These are phyloP conservation scores for Anguilla obscura DNA, from an alignment of 2,797 vertebrate species.

Conservation along the genomic window DNA sequence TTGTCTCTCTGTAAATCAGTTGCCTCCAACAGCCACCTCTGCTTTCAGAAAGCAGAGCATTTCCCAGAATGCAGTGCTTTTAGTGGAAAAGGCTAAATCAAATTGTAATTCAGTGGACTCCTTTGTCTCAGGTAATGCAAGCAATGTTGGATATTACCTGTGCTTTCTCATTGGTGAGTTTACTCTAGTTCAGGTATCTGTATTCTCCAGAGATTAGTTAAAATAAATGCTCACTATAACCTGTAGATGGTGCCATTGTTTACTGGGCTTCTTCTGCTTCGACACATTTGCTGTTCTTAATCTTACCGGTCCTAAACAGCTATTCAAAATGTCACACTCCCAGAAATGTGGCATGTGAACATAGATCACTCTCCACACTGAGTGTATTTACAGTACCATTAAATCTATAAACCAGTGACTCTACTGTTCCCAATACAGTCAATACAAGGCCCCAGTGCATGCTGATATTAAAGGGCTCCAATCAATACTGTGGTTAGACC, in stretches of 20 bases:
- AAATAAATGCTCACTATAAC: background rate
- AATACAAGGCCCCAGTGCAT: background rate
- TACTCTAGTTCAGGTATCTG: background rate
- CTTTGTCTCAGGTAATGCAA: background rate
- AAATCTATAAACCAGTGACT: slow-evolving; percentile 2
- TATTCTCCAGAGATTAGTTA: background rate
- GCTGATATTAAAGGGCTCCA: background rate
- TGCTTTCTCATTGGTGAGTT: background rate
- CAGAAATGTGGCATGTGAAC: background rate
- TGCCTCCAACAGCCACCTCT: background rate
- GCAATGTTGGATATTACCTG: background rate
- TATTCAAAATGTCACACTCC: background rate
- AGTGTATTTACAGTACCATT: background rate
- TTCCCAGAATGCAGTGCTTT: background rate
- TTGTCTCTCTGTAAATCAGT: background rate
- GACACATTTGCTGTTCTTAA: background rate
- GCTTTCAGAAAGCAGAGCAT: background rate
- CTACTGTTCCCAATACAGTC: background rate
- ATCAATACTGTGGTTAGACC: background rate
- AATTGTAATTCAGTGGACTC: background rate
- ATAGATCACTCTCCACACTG: background rate
- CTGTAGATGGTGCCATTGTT: background rate
- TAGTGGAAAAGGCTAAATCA: background rate
- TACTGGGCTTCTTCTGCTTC: background rate
- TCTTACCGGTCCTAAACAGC: background rate